Evolutionary conservation across 2,888 invertebrate genomes (phyloP).

Genomic region (Ophion slaviceki): DNA sequence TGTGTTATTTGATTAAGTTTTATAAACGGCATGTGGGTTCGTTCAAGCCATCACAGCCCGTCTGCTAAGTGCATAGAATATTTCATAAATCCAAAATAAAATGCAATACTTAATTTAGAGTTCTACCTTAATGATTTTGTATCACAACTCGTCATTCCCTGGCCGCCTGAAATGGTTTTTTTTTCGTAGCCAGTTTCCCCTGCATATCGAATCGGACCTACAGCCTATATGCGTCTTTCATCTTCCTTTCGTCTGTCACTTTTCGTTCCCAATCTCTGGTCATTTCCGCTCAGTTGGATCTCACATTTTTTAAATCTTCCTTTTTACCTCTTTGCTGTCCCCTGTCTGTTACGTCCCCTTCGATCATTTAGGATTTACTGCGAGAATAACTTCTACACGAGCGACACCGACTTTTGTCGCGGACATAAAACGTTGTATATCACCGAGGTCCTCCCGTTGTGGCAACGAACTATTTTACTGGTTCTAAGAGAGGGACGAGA

Average conservation of each 20-base stretch:
- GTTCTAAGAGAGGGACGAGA: not conserved
- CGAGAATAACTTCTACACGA: conserved; percentile 64
- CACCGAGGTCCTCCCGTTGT: conserved; percentile 67
- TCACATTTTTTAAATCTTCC: conserved; percentile 25
- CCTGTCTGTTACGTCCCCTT: conserved; percentile 1
- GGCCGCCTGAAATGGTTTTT: conserved; percentile 31
- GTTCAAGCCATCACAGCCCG: too few species aligned
- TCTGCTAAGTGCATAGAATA: too few species aligned
- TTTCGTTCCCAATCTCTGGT: conserved; percentile 29
- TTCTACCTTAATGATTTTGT: too few species aligned
- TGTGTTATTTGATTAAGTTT: too few species aligned
- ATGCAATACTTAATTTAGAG: too few species aligned
- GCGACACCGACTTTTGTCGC: conserved; percentile 69
- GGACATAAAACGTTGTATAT: conserved; percentile 70
- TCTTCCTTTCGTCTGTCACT: conserved; percentile 15
- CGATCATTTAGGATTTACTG: conserved; percentile 64
- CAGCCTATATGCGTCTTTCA: conserved; percentile 43
- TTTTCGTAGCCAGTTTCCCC: conserved; percentile 58
- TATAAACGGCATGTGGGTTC: too few species aligned
- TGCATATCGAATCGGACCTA: conserved; percentile 55
- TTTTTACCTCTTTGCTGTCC: not conserved
- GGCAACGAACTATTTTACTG: conserved; percentile 66
- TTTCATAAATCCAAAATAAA: too few species aligned
- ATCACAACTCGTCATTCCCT: not conserved
- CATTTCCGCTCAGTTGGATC: conserved; percentile 30